Conservation (phyloP, 2,113 vertebrate genomes). For the Peromyscus californicus region DNA sequence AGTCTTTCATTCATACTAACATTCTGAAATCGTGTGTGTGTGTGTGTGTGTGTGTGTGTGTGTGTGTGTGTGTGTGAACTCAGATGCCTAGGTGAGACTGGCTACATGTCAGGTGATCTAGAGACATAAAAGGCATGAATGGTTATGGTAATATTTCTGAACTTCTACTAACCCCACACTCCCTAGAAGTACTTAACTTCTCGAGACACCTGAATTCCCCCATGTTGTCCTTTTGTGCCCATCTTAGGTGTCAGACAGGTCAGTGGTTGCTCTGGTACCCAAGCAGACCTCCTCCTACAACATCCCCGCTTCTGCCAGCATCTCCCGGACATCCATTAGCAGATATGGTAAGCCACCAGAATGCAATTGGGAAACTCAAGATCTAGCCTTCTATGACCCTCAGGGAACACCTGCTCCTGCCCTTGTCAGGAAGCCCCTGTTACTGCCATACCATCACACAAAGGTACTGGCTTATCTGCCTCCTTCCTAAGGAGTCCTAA, state of each 20-base stretch:
- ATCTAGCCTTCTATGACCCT: not conserved
- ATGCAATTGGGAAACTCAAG: accelerated
- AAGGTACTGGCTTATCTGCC: not conserved
- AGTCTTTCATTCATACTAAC: not conserved
- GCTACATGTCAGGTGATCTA: not conserved
- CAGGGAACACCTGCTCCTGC: not conserved
- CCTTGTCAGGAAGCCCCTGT: not conserved
- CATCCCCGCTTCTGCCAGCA: constrained; percentile 97
- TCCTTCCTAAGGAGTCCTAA: not conserved
- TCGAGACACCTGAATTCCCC: not conserved
- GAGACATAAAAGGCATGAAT: not conserved
- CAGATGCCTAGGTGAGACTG: not conserved
- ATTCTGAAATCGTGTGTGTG: not conserved
- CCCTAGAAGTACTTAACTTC: not conserved
- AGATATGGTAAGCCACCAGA: constrained; percentile 93
- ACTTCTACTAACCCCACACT: not conserved
- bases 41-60: not conserved
- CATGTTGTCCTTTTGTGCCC: not conserved
- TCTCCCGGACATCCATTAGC: constrained; percentile 97
- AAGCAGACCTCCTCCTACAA: constrained; percentile 99
- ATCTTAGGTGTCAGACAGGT: constrained; percentile 96
- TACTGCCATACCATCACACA: too few species aligned
- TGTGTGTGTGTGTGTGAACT: not conserved
- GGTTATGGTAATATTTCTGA: not conserved
- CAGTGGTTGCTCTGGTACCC: constrained; percentile 96